Conservation (phyloP, 2,888 invertebrate species). For the Eumacrocentrus americanus region DNA sequence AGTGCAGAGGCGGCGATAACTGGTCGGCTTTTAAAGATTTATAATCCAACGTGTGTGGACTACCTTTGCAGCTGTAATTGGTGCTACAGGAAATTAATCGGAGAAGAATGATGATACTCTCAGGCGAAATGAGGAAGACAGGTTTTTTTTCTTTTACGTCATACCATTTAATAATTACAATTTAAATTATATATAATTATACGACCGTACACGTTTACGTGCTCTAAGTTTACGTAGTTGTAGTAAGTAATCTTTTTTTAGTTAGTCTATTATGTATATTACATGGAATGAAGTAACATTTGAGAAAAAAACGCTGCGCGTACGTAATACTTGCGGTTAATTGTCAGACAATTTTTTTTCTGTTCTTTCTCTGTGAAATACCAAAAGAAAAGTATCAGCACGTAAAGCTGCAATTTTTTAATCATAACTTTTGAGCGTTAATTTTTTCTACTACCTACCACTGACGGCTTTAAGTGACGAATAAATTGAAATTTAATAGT, state of each 20-base stretch:
- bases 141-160: constrained; percentile 55
- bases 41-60: too few relatives aligned
- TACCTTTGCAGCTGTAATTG: constrained; percentile 11
- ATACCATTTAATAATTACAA: constrained; percentile 62
- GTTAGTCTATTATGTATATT: constrained; percentile 61
- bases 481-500: neutral
- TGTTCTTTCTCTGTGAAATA: constrained; percentile 24
- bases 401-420: neutral
- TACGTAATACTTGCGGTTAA: constrained; percentile 61
- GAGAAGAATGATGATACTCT: constrained; percentile 11
- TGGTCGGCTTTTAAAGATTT: too few relatives aligned
- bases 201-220: constrained; percentile 59
- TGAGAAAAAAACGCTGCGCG: constrained; percentile 56
- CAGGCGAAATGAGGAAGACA: constrained; percentile 27
- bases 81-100: constrained; percentile 17
- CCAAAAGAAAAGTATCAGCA: neutral
- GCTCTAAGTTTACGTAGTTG: constrained; percentile 61
- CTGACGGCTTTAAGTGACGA: neutral
- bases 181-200: constrained; percentile 61
- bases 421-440: neutral
- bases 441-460: neutral
- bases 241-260: constrained; percentile 55
- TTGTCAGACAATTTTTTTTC: constrained; percentile 43
- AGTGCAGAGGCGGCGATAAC: too few relatives aligned
- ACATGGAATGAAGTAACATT: constrained; percentile 62